phyloP scores from a whole-genome alignment of 2,113 vertebrate genomes.

The Megaleporinus macrocephalus region DNA sequence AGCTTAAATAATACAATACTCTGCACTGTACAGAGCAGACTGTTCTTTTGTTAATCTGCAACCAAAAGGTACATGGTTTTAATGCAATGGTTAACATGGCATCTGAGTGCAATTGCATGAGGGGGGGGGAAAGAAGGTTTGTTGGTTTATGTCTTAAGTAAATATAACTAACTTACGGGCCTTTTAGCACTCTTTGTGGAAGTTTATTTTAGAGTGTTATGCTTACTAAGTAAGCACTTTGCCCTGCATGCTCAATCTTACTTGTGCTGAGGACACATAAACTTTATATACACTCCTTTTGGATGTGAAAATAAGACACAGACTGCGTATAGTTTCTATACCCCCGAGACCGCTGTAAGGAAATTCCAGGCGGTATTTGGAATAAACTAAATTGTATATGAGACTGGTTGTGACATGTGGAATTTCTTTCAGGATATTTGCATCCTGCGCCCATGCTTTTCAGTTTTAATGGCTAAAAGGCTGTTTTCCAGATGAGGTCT shows the following conservation, averaged over 20 bases:
- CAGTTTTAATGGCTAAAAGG: conserved; percentile 41
- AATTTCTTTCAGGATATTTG: conserved; percentile 50
- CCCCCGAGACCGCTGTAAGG: conserved; percentile 12
- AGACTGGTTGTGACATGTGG: conserved; percentile 42
- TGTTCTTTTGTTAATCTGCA: conserved; percentile 11
- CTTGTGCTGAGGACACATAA: conserved; percentile 8
- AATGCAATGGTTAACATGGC: not conserved
- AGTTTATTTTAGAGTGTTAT: conserved; percentile 25
- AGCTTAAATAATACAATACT: conserved; percentile 76
- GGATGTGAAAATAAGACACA: conserved; percentile 20
- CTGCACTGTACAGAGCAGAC: not conserved
- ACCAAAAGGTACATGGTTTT: conserved; percentile 2
- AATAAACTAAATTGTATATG: conserved; percentile 38
- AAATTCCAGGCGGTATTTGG: conserved; percentile 33
- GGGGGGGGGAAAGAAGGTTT: not conserved
- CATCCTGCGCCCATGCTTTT: conserved; percentile 22
- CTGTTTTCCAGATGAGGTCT: conserved; percentile 51
- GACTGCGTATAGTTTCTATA: conserved; percentile 30
- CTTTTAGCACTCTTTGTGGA: conserved; percentile 10
- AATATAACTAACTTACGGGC: not conserved
- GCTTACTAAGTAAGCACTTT: conserved; percentile 53
- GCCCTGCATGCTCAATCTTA: conserved; percentile 7
- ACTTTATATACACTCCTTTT: not conserved
- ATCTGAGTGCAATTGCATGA: conserved; percentile 9
- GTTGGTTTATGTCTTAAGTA: not conserved